Evolutionary conservation across 2,888 invertebrate genomes (phyloP), one percentile per base, ranked within the genome.

Genomic region (Drosophila stalkeri): DNA sequence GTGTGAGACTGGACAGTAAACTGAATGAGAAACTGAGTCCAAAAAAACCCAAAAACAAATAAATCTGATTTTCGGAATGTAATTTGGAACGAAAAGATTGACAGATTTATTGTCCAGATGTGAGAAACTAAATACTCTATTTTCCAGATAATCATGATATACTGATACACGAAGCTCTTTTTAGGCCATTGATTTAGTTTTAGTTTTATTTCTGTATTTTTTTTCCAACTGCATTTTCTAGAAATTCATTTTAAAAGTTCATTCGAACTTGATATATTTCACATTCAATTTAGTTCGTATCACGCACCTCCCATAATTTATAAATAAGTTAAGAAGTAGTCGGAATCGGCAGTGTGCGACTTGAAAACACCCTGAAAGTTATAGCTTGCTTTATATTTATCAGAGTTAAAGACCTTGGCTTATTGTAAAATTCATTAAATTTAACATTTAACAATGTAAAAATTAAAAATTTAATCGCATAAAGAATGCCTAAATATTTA

Each of bases 1-100:
- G 64, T 77, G 77, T 67, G 71, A 49, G 75, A 77, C 71, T 80
- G 76, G 77, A 77, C 77, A 77, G 77, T 52, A 54, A 77, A 77
- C 77, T 77, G 63, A 77, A 80, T 76, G 77, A 60, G 55, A 52
- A 52, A 41, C 44, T 75, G 41, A 59, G 60, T 35, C 20, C n/a
- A n/a, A 55, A 47, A 49, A 49, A 52, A 12, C 0, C 5, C 27
- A 1, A 4, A 27, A 39, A 54, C 44, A 61, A 12, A 9, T 55
- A 9, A 8, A 0, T 16, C 39, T 31, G 14, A 20, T 14, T 41
- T 39, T 18, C 16, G 37, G 31, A 41, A 60, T 41, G 3, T 35
- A 33, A 31, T 56, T 41, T 43, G 4, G 14, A 23, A 35, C 5
- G 27, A 55, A 55, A 54, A 39, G 20, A 54, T 54, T 43, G 9